Conservation (phyloP, 2,797 vertebrate genomes). For the Molossus alvarezi region DNA sequence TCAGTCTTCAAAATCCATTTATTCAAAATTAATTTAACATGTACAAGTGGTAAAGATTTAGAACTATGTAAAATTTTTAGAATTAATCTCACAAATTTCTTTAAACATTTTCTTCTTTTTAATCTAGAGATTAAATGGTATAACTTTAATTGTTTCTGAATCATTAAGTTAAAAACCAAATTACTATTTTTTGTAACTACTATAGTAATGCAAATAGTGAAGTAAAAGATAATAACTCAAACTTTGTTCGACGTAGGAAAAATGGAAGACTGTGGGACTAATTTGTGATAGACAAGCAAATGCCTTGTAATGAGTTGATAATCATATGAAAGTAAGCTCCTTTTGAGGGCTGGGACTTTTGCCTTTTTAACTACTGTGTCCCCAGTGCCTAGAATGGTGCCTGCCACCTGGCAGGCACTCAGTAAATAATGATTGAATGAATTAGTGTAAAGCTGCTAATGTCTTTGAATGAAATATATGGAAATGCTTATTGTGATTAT, state of each 20-base stretch:
- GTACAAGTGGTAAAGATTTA: constrained; percentile 33
- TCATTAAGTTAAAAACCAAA: constrained; percentile 13
- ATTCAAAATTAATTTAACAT: constrained; percentile 29
- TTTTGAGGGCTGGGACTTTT: not conserved
- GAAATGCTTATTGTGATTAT: not conserved
- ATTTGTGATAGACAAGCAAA: not conserved
- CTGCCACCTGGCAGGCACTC: not conserved
- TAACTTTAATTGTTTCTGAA: constrained; percentile 54
- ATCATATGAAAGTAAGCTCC: not conserved
- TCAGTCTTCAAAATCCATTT: constrained; percentile 32
- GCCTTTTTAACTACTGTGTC: not conserved
- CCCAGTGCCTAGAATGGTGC: too few relatives aligned
- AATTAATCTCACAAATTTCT: constrained; percentile 25
- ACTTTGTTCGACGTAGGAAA: constrained; percentile 5
- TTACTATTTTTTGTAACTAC: constrained; percentile 15
- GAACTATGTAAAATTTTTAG: constrained; percentile 10
- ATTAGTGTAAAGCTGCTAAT: not conserved
- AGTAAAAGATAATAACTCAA: constrained; percentile 23
- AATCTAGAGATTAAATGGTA: not conserved
- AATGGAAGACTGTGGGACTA: constrained; percentile 17
- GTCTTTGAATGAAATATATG: not conserved
- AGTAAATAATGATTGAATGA: not conserved
- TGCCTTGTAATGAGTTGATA: not conserved
- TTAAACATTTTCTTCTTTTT: constrained; percentile 25
- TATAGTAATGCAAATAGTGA: not conserved